A percentile compares a stretch with the other conserved stretches of the same genome.
Evolutionary conservation across 2,113 vertebrate genomes (phyloP).

Genomic region (Percina caprodes): DNA sequence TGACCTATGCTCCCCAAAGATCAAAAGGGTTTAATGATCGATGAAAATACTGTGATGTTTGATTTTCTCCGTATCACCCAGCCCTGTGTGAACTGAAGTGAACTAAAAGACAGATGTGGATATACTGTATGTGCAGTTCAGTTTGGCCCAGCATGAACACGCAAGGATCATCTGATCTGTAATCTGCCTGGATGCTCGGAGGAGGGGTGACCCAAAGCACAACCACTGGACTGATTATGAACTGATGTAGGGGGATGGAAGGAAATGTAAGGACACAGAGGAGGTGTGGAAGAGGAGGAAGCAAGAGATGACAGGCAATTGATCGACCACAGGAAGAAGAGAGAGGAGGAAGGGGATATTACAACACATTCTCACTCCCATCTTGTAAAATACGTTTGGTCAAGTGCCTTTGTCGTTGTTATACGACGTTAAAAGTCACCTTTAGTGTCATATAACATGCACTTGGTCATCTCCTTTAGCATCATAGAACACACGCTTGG

Average conservation of each 20-base stretch:
- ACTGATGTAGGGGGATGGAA: neutral
- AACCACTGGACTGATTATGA: slow-evolving; percentile 10
- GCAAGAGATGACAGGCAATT: neutral
- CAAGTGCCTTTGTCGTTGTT: too few relatives aligned
- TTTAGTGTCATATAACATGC: too few relatives aligned
- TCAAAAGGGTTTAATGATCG: too few relatives aligned
- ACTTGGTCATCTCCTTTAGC: too few relatives aligned
- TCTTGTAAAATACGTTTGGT: too few relatives aligned
- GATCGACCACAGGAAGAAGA: neutral
- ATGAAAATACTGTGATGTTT: too few relatives aligned
- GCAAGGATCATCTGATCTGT: slow-evolving; percentile 20
- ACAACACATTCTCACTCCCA: too few relatives aligned
- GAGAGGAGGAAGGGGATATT: neutral
- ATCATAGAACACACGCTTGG: too few relatives aligned
- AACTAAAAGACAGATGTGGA: slow-evolving; percentile 15
- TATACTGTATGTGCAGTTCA: slow-evolving; percentile 1
- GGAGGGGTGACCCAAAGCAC: neutral
- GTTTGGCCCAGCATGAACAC: slow-evolving; percentile 11
- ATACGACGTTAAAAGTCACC: too few relatives aligned
- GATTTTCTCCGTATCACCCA: too few relatives aligned
- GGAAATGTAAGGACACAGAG: slow-evolving; percentile 23
- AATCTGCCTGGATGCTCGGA: slow-evolving; percentile 32
- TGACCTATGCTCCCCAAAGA: too few relatives aligned
- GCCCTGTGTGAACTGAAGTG: neutral
- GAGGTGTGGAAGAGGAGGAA: neutral